A percentile compares a stretch with the other conserved stretches of the same genome.
Conservation (phyloP, 2,888 invertebrate genomes). For the Salpingus planirostris region DNA sequence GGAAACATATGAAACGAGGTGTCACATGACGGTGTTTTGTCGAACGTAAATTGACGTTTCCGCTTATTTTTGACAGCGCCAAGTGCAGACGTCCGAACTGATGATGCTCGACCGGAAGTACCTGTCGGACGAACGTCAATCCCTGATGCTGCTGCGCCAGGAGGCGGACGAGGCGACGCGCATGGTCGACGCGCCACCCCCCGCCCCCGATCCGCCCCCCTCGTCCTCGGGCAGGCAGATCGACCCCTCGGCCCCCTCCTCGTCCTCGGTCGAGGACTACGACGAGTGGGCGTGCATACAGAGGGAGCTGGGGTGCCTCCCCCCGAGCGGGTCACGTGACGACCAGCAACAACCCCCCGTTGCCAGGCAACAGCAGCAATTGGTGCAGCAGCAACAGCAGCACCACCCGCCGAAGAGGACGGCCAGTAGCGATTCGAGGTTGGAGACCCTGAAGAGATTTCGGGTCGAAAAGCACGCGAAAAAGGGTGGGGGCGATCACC, state of each 20-base stretch:
- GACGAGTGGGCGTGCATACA: constrained; percentile 63
- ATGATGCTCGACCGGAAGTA: constrained; percentile 70
- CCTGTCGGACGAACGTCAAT: constrained; percentile 60
- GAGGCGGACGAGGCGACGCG: constrained; percentile 36
- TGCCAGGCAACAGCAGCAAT: not conserved
- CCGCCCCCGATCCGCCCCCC: constrained; percentile 13
- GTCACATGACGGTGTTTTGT: too few relatives aligned
- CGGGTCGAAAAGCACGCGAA: constrained; percentile 39
- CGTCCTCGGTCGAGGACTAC: constrained; percentile 38
- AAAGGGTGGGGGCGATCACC: constrained; percentile 18
- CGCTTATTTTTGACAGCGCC: too few relatives aligned
- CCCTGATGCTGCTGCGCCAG: constrained; percentile 51
- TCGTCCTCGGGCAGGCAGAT: not conserved
- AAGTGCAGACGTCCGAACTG: constrained; percentile 64
- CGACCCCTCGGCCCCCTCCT: constrained; percentile 4
- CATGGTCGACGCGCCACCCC: constrained; percentile 13
- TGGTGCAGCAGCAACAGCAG: not conserved
- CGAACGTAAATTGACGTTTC: too few relatives aligned
- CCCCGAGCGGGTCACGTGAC: constrained; percentile 13
- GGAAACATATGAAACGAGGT: too few relatives aligned
- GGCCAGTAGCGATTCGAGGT: constrained; percentile 34
- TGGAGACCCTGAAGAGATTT: constrained; percentile 39
- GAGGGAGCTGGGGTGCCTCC: constrained; percentile 51
- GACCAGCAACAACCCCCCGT: not conserved
- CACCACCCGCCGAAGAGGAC: constrained; percentile 28